phyloP scores from a whole-genome alignment of 2,113 vertebrate species.

The Pedionomus torquatus region DNA sequence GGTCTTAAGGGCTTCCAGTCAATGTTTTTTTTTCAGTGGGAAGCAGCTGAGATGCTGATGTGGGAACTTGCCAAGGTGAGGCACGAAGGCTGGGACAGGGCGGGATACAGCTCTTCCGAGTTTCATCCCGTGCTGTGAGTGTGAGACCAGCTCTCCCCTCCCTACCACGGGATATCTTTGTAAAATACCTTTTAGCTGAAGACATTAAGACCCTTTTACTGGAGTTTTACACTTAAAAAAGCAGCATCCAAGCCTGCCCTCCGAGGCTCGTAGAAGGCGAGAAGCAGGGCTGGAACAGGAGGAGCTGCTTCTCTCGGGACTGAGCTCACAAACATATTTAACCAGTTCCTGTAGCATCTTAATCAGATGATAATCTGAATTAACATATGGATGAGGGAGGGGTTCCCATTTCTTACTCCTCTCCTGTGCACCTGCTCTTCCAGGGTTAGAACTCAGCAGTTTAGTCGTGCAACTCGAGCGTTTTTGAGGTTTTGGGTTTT shows the following conservation, averaged over 20 bases:
- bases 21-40: not conserved
- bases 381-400: conserved; percentile 5
- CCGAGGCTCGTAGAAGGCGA: not conserved
- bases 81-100: not conserved
- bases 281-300: conserved; percentile 36
- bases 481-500: not conserved
- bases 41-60: not conserved
- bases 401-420: not conserved
- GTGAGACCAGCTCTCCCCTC: not conserved
- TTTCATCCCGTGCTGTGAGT: not conserved
- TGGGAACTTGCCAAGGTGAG: not conserved
- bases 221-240: not conserved
- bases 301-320: conserved; percentile 44
- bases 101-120: not conserved
- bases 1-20: accelerated
- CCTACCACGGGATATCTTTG: too few species aligned
- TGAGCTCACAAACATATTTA: not conserved
- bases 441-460: not conserved
- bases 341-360: conserved; percentile 16
- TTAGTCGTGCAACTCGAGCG: not conserved
- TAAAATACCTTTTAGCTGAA: accelerated
- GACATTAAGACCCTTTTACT: not conserved
- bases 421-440: conserved; percentile 8
- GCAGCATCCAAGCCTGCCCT: conserved; percentile 60
- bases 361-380: not conserved